Evolutionary conservation across 2,888 invertebrate genomes (phyloP).

Genomic region (Tetanocera ferruginea): DNA sequence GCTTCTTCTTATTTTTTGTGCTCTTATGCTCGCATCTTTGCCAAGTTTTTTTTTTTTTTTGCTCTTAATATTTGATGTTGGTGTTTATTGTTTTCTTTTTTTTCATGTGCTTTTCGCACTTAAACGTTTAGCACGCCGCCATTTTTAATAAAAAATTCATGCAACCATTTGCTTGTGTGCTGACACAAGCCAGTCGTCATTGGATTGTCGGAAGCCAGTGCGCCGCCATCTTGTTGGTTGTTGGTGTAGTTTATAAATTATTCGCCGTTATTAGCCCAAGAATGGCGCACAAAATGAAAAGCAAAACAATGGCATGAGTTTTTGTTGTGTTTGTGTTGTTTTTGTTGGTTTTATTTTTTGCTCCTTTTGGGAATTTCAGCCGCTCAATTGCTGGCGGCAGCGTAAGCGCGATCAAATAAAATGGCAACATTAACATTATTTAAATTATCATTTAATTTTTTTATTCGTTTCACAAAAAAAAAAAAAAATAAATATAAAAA

Average conservation of each 20-base stretch:
- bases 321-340: slow-evolving; percentile 36
- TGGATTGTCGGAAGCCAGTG: not conserved
- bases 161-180: slow-evolving; percentile 2
- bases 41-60: too few relatives aligned
- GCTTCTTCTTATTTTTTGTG: not conserved
- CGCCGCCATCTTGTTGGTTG: not conserved
- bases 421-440: too few relatives aligned
- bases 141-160: slow-evolving; percentile 33
- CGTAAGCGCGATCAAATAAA: too few relatives aligned
- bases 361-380: slow-evolving; percentile 14
- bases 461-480: too few relatives aligned
- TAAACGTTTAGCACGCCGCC: slow-evolving; percentile 25
- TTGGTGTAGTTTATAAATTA: slow-evolving; percentile 19
- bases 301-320: slow-evolving; percentile 24
- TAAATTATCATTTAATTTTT: too few relatives aligned
- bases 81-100: not conserved
- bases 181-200: not conserved
- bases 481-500: too few relatives aligned
- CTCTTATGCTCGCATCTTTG: too few relatives aligned
- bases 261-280: slow-evolving; percentile 18
- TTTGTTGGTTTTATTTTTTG: slow-evolving; percentile 42
- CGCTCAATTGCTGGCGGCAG: too few relatives aligned
- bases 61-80: slow-evolving; percentile 1
- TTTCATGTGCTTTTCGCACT: slow-evolving; percentile 17
- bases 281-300: slow-evolving; percentile 10